phyloP scores from a whole-genome alignment of 2,113 vertebrate species.

The Willisornis vidua region DNA sequence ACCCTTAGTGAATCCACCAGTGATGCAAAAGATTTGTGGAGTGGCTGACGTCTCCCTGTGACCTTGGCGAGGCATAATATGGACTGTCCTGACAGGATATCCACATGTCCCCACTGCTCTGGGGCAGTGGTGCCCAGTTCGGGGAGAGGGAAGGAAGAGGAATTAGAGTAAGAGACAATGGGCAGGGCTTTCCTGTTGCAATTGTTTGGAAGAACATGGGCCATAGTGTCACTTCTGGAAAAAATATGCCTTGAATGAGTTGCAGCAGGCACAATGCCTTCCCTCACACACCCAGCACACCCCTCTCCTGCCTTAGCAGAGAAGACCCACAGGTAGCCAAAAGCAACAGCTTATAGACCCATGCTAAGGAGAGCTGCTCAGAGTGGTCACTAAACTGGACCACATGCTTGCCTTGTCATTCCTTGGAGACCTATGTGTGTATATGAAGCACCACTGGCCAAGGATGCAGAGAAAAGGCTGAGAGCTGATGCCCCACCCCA shows the following conservation, averaged over 20 bases:
- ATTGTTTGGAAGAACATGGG: neutral
- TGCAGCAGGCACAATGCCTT: neutral
- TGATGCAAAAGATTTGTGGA: neutral
- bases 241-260: neutral
- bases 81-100: conserved; percentile 30
- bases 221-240: neutral
- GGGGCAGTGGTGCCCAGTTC: neutral
- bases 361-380: neutral
- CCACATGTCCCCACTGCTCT: neutral
- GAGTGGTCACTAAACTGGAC: neutral
- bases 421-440: neutral
- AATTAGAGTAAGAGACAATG: neutral
- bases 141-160: neutral
- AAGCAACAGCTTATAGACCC: neutral
- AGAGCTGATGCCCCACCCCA: accelerated
- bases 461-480: neutral
- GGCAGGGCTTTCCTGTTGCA: conserved; percentile 23
- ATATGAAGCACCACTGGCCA: neutral
- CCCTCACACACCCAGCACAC: neutral
- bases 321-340: neutral
- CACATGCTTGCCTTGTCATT: neutral
- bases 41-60: neutral
- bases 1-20: neutral
- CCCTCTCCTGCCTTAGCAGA: neutral
- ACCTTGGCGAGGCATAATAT: neutral